Conservation (phyloP, 2,113 vertebrate genomes). For the Notechis scutatus region DNA sequence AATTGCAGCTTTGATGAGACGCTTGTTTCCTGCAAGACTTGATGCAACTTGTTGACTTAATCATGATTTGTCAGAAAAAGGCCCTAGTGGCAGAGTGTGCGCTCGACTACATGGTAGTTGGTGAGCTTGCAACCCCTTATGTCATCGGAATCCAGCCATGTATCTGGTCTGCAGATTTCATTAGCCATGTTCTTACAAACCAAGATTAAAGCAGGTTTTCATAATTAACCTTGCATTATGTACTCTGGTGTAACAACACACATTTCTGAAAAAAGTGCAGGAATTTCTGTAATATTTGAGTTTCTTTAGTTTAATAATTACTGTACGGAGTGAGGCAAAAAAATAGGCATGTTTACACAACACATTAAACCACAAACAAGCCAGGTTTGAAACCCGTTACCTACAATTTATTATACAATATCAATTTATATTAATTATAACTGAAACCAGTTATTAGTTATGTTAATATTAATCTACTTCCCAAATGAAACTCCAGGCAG, state of each 20-base stretch:
- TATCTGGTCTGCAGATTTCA: background rate
- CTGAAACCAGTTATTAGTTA: background rate
- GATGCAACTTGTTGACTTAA: background rate
- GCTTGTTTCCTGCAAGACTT: accelerated
- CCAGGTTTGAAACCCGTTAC: background rate
- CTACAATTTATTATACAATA: background rate
- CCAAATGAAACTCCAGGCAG: background rate
- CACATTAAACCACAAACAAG: background rate
- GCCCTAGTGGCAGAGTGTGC: background rate
- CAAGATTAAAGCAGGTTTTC: background rate
- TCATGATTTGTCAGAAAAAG: background rate
- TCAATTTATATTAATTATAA: background rate
- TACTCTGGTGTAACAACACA: background rate
- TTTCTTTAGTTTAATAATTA: background rate
- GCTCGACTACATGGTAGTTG: background rate
- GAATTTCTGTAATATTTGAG: background rate
- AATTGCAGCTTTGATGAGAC: background rate
- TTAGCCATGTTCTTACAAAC: background rate
- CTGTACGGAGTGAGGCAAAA: background rate
- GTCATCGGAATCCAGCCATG: background rate
- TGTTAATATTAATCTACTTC: background rate
- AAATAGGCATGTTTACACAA: background rate
- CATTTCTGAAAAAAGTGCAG: background rate
- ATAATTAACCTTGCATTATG: background rate
- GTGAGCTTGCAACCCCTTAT: background rate